Evolutionary conservation across 2,113 vertebrate species (phyloP), one percentile per base, ranked within the genome.

Genomic region (Grantiella picta): DNA sequence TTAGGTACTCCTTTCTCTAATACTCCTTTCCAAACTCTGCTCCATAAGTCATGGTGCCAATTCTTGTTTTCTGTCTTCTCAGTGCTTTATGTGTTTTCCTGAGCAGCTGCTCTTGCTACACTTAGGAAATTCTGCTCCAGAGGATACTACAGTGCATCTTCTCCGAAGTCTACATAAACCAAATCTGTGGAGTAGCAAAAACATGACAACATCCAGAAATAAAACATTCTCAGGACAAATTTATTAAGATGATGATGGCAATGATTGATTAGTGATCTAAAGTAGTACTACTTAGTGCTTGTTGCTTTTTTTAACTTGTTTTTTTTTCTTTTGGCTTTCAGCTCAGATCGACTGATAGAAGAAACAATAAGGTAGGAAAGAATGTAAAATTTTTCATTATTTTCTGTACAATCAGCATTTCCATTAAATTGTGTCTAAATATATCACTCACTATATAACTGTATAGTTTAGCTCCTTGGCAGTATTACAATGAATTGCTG

Each of bases 281-380:
- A 86, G 49, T 71, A 70, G 33, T 78, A 28, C 47, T 88, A 28
- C 47, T 88, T 79, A 9, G 28, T 66, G 44, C 38, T 83, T 71
- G 29, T 78, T 93, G 18, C 68, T 66, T 76, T 91, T 83, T 83
- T 85, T 89, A 90, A 96, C 70, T 59, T 83, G 0, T 3, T 65
- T 90, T 33, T 38, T 73, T 60, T 59, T 52, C 68, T 53, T 95
- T 95, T 98, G 70, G 44, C 89, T 97, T 98, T 76, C 97, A 99
- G 99, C 96, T 99, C 99, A 40, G 99, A 99, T 97, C 98, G 99
- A 89, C 98, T 99, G 97, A 99, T 99, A 98, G 99, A 99, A 97
- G 99, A 99, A 97, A 99, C 99, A 94, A 99, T 99, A 99, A 99
- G 99, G 99, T 99, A 98, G 97, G 98, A 61, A 73, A 83, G n/a